phyloP scores from a whole-genome alignment of 2,888 invertebrate species.

The Hermodice carunculata region DNA sequence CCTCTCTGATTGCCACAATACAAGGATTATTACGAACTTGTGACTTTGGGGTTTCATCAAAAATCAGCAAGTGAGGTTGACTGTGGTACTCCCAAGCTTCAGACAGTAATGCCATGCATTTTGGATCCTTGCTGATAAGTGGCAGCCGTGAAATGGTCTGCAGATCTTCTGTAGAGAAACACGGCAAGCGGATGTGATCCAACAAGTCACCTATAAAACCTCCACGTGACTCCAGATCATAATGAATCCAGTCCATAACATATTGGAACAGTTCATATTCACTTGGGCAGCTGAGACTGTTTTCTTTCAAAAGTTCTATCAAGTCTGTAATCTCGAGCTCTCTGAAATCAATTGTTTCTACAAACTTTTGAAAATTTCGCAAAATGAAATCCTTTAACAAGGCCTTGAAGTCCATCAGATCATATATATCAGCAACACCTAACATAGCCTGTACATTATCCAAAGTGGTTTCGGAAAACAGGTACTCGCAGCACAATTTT shows the following conservation, averaged over 20 bases:
- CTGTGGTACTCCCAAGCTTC: slow-evolving; percentile 2
- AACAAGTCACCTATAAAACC: slow-evolving; percentile 1
- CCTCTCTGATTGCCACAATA: slow-evolving; percentile 8
- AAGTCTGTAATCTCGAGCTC: slow-evolving; percentile 24
- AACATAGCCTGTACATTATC: neutral
- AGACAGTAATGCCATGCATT: neutral
- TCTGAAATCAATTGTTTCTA: slow-evolving; percentile 22
- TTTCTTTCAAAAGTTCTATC: slow-evolving; percentile 11
- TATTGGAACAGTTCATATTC: slow-evolving; percentile 30
- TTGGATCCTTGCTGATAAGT: slow-evolving; percentile 1
- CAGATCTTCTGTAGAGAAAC: slow-evolving; percentile 14
- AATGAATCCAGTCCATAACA: slow-evolving; percentile 25
- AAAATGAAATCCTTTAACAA: slow-evolving; percentile 24
- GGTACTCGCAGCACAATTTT: neutral
- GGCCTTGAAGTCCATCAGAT: slow-evolving; percentile 1
- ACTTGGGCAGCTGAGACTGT: slow-evolving; percentile 19
- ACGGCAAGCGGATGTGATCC: slow-evolving; percentile 6
- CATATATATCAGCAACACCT: slow-evolving; percentile 6
- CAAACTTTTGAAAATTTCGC: slow-evolving; percentile 28
- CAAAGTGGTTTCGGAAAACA: neutral
- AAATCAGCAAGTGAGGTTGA: neutral
- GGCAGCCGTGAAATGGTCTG: neutral
- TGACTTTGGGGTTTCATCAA: neutral
- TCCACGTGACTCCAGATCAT: slow-evolving; percentile 3
- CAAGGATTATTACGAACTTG: neutral